phyloP scores from a whole-genome alignment of 2,113 vertebrate species.

The Gopherus evgoodei region DNA sequence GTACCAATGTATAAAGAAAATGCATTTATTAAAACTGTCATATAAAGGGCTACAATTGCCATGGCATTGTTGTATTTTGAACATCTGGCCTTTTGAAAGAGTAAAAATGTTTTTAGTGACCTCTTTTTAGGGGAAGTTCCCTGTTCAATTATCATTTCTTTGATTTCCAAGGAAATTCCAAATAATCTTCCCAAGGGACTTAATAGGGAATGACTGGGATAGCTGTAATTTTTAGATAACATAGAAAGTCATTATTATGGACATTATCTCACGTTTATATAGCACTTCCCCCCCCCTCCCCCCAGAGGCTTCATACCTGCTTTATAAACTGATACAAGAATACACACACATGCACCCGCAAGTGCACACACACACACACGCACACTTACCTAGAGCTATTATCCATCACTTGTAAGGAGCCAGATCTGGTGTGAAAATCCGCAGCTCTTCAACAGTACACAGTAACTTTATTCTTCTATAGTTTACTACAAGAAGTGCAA shows the following conservation, averaged over 20 bases:
- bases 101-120: constrained; percentile 12
- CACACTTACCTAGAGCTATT: background rate
- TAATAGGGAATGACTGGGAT: background rate
- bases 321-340: background rate
- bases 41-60: constrained; percentile 45
- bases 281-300: background rate
- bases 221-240: constrained; percentile 7
- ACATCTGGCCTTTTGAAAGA: background rate
- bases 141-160: background rate
- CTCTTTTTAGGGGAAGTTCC: background rate
- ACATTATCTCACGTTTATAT: background rate
- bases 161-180: background rate
- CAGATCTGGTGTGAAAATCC: background rate
- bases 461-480: background rate
- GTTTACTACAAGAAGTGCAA: background rate
- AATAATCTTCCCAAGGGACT: background rate
- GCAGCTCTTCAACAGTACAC: background rate
- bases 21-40: constrained; percentile 27
- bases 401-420: background rate
- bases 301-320: background rate
- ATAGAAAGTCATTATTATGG: constrained; percentile 24
- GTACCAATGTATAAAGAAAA: constrained; percentile 30
- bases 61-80: constrained; percentile 41
- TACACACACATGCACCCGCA: background rate
- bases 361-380: background rate